Percentiles rank a stretch among this genome's conserved stretches.
phyloP scores from a whole-genome alignment of 2,113 vertebrate species.

The Charina bottae region DNA sequence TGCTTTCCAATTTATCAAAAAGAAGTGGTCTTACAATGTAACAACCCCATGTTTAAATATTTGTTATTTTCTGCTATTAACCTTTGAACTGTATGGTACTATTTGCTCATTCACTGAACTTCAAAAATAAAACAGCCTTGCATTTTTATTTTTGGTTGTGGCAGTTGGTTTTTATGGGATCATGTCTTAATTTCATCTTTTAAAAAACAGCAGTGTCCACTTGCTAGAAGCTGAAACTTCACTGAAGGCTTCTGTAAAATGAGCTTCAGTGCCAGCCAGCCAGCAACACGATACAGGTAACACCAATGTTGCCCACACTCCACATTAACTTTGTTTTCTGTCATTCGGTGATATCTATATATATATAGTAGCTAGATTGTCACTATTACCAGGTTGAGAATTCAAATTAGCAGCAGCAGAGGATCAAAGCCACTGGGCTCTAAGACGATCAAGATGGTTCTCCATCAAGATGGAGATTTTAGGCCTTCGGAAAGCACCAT shows the following conservation, averaged over 20 bases:
- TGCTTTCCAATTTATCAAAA: constrained; percentile 26
- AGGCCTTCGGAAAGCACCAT: no score
- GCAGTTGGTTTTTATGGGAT: constrained; percentile 3
- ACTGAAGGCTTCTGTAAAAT: neutral
- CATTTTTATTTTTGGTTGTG: constrained; percentile 21
- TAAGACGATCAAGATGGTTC: neutral
- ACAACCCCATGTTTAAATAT: constrained; percentile 46
- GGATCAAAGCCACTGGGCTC: neutral
- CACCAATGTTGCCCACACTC: neutral
- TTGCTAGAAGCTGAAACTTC: neutral
- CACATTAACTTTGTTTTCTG: neutral
- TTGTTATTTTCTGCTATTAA: constrained; percentile 56
- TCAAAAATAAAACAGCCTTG: constrained; percentile 64
- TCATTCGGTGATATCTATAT: neutral
- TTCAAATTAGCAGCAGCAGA: neutral
- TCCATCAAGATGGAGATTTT: neutral
- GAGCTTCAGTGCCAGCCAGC: neutral
- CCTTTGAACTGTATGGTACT: constrained; percentile 63
- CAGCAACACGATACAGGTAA: neutral
- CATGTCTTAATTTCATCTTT: neutral
- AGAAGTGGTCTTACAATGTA: constrained; percentile 47
- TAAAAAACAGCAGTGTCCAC: no score
- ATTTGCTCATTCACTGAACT: constrained; percentile 60
- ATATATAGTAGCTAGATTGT: neutral
- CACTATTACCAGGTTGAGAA: neutral